Evolutionary conservation across 2,113 vertebrate species (phyloP), one percentile per base, ranked within the genome.

Genomic region (Camelus bactrianus): DNA sequence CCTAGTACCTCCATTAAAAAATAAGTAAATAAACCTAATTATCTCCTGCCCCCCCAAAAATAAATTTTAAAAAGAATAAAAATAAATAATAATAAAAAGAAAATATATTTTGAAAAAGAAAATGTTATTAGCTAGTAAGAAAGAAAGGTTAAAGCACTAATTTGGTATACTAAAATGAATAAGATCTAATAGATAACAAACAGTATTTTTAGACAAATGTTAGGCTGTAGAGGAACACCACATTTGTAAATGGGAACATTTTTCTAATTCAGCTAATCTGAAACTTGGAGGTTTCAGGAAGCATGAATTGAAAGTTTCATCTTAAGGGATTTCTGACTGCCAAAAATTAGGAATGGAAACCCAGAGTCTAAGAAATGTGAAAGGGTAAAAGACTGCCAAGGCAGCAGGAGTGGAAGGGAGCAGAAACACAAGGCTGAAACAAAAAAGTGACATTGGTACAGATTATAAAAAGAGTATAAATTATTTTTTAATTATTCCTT

Each of bases 281-380:
- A 84, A 97, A 97, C 95, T 92, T n/a, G 76, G 89, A 94, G 70
- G 88, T 75, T 94, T 95, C n/a, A 92, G 42, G 65, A 94, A 91
- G 81, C 85, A 62, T n/a, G 56, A 72, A 89, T 19, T 91, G 72
- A 95, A 11, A 92, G 38, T 89, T 89, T 93, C 91, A 69, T 94
- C 77, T 86, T 65, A 95, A 96, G 46, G 72, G 50, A 93, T 75
- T 92, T 95, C 32, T 83, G 56, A 42, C 22, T 88, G 67, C 67
- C 81, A 89, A 94, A 85, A 86, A 77, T 77, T 10, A 93, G 81
- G 72, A 95, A 60, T 48, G 22, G 64, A 93, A 96, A 89, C n/a
- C 6, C 42, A 83, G 70, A 85, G 24, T 69, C 56, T 82, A 77
- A 93, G 77, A 62, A 94, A 94, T 69, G 52, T 82, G 83, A 93